Conservation (phyloP, 1,140 invertebrate genomes). For the Nymphalis io region DNA sequence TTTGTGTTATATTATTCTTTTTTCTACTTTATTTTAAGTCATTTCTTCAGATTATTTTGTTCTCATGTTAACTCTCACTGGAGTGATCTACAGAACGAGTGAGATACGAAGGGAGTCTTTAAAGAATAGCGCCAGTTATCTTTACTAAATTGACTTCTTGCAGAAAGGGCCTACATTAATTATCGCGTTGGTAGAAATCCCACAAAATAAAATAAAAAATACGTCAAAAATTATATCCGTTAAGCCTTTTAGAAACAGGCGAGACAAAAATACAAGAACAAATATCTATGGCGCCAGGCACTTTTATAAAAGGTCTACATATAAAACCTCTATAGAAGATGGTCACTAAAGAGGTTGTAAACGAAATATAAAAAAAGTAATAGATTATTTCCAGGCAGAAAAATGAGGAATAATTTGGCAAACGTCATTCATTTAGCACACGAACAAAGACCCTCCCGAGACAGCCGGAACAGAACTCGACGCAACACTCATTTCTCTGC, state of each 20-base stretch:
- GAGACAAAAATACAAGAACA: not conserved
- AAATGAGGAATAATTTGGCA: conserved; percentile 37
- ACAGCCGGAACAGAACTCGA: conserved; percentile 43
- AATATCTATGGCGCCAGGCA: not conserved
- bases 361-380: conserved; percentile 15
- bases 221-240: not conserved
- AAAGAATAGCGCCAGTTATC: too few relatives aligned
- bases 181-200: too few relatives aligned
- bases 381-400: conserved; percentile 9
- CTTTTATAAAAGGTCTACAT: not conserved
- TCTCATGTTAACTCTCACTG: too few relatives aligned
- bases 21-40: too few relatives aligned
- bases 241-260: not conserved
- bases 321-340: conserved; percentile 1
- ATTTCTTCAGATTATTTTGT: too few relatives aligned
- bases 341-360: conserved; percentile 3
- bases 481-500: conserved; percentile 50
- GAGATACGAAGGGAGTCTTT: too few relatives aligned
- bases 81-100: too few relatives aligned
- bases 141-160: too few relatives aligned
- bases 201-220: too few relatives aligned
- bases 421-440: conserved; percentile 42
- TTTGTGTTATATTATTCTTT: too few relatives aligned
- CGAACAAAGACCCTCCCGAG: conserved; percentile 43
- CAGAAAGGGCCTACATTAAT: too few relatives aligned